Conservation (phyloP, 2,113 vertebrate species). For the Tragelaphus strepsiceros region DNA sequence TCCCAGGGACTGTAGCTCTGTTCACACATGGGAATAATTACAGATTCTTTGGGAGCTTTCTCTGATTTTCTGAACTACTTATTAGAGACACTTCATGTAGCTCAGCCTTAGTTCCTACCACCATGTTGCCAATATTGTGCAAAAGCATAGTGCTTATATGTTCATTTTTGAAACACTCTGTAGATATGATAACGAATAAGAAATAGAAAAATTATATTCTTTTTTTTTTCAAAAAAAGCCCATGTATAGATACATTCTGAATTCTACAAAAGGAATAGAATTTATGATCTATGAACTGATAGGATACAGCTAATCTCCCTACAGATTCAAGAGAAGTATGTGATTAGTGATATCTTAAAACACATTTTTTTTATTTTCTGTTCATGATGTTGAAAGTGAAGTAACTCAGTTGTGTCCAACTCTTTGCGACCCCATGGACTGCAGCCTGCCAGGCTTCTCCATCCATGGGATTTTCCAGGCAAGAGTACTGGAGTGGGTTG, state of each 20-base stretch:
- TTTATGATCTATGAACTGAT: background rate
- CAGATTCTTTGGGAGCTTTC: background rate
- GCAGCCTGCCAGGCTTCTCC: background rate
- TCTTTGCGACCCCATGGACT: too few species aligned
- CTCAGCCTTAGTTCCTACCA: background rate
- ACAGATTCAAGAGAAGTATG: background rate
- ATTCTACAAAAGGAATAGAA: background rate
- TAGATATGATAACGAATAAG: background rate
- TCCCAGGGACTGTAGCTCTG: conserved; percentile 7
- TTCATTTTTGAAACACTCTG: background rate
- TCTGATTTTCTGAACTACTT: background rate
- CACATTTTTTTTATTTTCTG: background rate
- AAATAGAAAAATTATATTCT: background rate
- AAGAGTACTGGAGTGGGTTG: too few species aligned
- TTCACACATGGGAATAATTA: background rate
- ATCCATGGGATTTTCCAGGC: background rate
- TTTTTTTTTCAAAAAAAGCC: background rate
- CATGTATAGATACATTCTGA: background rate
- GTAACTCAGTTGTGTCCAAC: rapidly evolving
- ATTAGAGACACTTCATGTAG: background rate
- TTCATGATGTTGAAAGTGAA: background rate
- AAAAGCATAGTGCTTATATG: background rate
- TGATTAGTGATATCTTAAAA: background rate
- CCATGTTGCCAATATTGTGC: background rate
- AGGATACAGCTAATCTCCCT: background rate